Evolutionary conservation across 2,797 vertebrate species (phyloP).

Genomic region (Borostomias antarcticus): DNA sequence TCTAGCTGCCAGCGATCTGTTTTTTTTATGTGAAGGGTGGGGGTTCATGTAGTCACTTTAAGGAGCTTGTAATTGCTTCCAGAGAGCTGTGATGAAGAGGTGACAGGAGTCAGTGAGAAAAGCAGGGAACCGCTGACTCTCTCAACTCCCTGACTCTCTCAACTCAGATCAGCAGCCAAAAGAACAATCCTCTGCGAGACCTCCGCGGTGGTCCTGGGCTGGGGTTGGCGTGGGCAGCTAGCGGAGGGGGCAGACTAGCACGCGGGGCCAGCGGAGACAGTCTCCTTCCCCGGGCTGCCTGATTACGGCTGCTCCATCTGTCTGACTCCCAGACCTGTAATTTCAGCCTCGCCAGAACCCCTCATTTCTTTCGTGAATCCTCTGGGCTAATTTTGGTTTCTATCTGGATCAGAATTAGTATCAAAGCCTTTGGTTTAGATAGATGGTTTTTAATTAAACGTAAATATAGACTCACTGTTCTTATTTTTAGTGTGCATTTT

Average conservation of each 20-base stretch:
- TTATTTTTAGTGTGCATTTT: slow-evolving; percentile 42
- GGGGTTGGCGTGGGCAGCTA: background rate
- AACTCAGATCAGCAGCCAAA: background rate
- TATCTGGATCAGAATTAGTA: slow-evolving; percentile 45
- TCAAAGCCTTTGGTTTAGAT: slow-evolving; percentile 37
- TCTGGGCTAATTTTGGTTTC: slow-evolving; percentile 47
- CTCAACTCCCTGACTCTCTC: background rate
- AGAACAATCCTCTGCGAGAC: background rate
- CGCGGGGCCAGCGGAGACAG: slow-evolving; percentile 42
- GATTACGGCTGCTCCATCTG: slow-evolving; percentile 36
- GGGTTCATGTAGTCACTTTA: background rate
- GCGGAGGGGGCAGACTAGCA: slow-evolving; percentile 1
- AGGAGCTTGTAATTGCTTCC: slow-evolving; percentile 31
- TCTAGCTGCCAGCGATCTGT: slow-evolving; percentile 19
- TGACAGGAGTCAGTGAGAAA: slow-evolving; percentile 22
- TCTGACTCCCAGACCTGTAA: slow-evolving; percentile 54
- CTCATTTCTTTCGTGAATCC: slow-evolving; percentile 31
- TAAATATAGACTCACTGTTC: slow-evolving; percentile 42
- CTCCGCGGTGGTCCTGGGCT: background rate
- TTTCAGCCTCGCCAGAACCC: slow-evolving; percentile 43
- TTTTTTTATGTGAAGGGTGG: slow-evolving; percentile 1
- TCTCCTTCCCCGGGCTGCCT: slow-evolving; percentile 39
- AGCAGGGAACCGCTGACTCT: background rate
- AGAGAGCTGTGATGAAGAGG: slow-evolving; percentile 29
- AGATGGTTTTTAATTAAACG: slow-evolving; percentile 49